phyloP scores from a whole-genome alignment of 2,797 vertebrate genomes.

The Eupleurogrammus muticus region DNA sequence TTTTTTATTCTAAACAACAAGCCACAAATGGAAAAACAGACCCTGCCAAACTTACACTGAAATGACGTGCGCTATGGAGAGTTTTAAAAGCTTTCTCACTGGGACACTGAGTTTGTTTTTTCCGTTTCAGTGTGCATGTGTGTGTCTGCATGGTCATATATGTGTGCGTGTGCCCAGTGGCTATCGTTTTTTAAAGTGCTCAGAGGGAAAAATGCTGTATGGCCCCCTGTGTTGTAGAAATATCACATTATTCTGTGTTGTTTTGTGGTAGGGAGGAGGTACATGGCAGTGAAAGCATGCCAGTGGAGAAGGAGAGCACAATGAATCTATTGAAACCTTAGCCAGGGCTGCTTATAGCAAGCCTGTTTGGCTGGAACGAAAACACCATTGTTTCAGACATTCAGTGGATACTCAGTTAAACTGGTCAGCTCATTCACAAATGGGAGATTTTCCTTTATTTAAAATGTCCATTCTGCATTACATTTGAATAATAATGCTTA shows the following conservation, averaged over 20 bases:
- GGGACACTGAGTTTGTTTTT: constrained; percentile 51
- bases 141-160: not conserved
- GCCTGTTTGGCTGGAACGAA: constrained; percentile 67
- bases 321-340: constrained; percentile 70
- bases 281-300: constrained; percentile 80
- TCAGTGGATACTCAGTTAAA: constrained; percentile 43
- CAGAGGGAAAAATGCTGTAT: constrained; percentile 68
- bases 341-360: constrained; percentile 65
- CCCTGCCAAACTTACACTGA: constrained; percentile 55
- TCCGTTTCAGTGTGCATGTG: constrained; percentile 14
- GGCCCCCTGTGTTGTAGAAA: constrained; percentile 72
- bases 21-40: constrained; percentile 35
- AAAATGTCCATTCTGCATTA: constrained; percentile 10
- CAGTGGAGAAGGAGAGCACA: constrained; percentile 72
- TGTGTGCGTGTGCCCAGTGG: constrained; percentile 30
- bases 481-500: not conserved
- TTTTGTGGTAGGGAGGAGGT: constrained; percentile 72
- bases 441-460: constrained; percentile 22
- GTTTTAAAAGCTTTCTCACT: constrained; percentile 56
- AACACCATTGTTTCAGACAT: constrained; percentile 59
- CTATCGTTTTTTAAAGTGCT: constrained; percentile 70
- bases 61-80: constrained; percentile 42
- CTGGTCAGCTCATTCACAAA: constrained; percentile 45
- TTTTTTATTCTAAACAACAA: constrained; percentile 41
- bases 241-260: constrained; percentile 72